A percentile compares a stretch with the other conserved stretches of the same genome.
Evolutionary conservation across 2,113 vertebrate species (phyloP).

Genomic region (Platysternon megacephalum): DNA sequence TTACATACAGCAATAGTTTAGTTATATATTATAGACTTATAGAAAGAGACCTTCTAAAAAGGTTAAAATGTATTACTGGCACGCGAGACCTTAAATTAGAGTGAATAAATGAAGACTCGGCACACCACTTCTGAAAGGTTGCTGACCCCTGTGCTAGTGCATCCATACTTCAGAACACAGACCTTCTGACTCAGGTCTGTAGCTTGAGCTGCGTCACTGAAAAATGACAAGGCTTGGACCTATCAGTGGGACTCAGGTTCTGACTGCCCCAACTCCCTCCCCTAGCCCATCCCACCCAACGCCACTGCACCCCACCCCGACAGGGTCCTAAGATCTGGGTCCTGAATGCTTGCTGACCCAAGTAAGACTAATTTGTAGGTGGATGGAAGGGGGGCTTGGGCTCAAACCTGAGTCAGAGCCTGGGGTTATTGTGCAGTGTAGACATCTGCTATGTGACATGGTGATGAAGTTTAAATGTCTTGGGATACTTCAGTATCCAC

Average conservation of each 20-base stretch:
- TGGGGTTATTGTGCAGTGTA: neutral
- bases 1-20: no score
- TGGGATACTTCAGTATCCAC: neutral
- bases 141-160: no score
- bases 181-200: neutral
- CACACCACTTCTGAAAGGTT: no score
- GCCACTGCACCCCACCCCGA: neutral
- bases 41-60: no score
- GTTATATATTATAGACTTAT: no score
- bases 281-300: no score
- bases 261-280: neutral
- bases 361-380: neutral
- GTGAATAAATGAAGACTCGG: no score
- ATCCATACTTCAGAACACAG: neutral
- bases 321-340: neutral
- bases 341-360: neutral
- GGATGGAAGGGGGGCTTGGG: neutral
- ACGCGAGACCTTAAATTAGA: no score
- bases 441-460: neutral
- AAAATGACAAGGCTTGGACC: no score
- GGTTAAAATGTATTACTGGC: no score
- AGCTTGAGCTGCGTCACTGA: neutral
- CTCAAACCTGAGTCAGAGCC: neutral
- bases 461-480: neutral
- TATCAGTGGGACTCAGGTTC: neutral